Base-by-base conservation (phyloP, 2,113 vertebrate genomes). In the Seriola quinqueradiata region DNA sequence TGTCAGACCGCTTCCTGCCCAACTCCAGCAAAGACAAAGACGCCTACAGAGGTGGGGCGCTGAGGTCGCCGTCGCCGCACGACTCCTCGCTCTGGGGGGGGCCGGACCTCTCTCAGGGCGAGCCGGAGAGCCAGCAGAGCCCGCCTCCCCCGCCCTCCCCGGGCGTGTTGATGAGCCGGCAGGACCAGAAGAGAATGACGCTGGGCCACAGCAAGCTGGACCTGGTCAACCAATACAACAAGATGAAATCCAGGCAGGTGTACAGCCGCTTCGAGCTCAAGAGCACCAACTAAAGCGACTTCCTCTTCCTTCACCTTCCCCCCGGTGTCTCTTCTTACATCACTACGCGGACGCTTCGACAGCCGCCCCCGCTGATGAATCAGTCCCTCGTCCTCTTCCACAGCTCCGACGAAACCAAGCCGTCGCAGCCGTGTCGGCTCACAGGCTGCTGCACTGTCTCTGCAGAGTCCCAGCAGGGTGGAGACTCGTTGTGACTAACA, bases 141-240 rank as follows among this genome's bases (percentile, higher is more conserved):
- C 93, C 91, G 0, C 94, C 95, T 6, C 91, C 93, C 0, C 94
- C 93, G 0, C 90, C 40, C 0, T 81, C 92, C 1, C 72, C 93
- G 0, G 79, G 38, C 0, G 54, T 21, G 4, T 0, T 76, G 46
- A 85, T 95, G 11, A 92, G 1, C 59, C 88, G 94, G 1, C 84
- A 92, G 19, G 95, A 95, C 65, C 81, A 96, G 86, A 98, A 99
- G 36, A 94, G 97, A 42, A 89, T 98, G 96, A 99, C 98, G 4
- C 90, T 99, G 13, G 98, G 98, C 34, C 98, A 99, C 91, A 99
- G 98, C 91, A 99, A 99, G 83, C 93, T 99, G 88, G 98, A 99
- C 91, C 95, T 99, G 83, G 97, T 99, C 82, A 99, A 97, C 87
- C 97, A 98, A 58, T 97, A 97, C 94, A 99, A 98, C 95, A 96